phyloP scores from a whole-genome alignment of 2,888 invertebrate genomes.

The Alsophila aescularia region DNA sequence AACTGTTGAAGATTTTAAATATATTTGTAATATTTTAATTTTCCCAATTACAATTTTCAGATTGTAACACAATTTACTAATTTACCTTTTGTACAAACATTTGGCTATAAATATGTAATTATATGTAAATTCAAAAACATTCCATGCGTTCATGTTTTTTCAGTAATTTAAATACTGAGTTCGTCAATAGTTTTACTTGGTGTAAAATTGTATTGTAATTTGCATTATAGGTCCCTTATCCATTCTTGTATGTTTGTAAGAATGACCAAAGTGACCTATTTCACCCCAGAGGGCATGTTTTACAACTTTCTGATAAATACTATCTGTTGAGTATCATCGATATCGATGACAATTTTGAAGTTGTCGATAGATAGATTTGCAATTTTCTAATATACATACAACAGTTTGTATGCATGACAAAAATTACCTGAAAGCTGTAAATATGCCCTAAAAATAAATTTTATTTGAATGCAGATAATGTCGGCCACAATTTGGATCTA shows the following conservation, averaged over 20 bases:
- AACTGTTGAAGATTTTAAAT: not conserved
- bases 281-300: slow-evolving; percentile 2
- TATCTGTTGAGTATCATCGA: not conserved
- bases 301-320: slow-evolving; percentile 7
- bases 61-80: not conserved
- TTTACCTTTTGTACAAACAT: not conserved
- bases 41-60: not conserved
- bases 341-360: not conserved
- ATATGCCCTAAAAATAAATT: not conserved
- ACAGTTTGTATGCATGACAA: slow-evolving; percentile 4
- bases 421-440: slow-evolving; percentile 13
- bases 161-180: slow-evolving; percentile 15
- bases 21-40: not conserved
- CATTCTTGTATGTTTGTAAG: slow-evolving; percentile 55
- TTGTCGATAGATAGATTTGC: not conserved
- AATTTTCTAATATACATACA: too few relatives aligned
- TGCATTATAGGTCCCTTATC: slow-evolving; percentile 44
- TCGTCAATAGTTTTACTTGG: slow-evolving; percentile 15
- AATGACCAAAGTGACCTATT: slow-evolving; percentile 34
- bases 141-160: slow-evolving; percentile 25
- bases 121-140: slow-evolving; percentile 25
- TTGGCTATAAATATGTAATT: slow-evolving; percentile 1
- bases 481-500: not conserved
- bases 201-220: slow-evolving; percentile 28
- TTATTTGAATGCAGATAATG: slow-evolving; percentile 1